Base-by-base conservation (phyloP, 2,797 vertebrate genomes). In the Phataginus tricuspis region DNA sequence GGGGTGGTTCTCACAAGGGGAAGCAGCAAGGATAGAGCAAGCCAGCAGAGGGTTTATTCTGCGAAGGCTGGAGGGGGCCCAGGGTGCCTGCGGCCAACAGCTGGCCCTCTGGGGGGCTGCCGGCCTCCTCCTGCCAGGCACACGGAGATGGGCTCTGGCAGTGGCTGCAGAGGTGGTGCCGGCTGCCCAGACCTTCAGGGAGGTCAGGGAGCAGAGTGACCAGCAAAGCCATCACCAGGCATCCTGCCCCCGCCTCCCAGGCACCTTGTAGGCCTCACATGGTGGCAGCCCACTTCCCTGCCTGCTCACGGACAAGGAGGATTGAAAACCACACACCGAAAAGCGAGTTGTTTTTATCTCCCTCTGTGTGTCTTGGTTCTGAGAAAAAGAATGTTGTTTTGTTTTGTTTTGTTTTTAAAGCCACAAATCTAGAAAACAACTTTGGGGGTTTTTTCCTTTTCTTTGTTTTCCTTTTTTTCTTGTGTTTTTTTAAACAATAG, bases 371-470 rank as follows among this genome's bases (percentile, higher is more conserved):
- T 92, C 95, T 74, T 12, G 0, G 90, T 27, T 84, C 75, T 49
- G 89, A 95, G 39, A 11, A 96, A 95, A 93, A 86, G 61, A 72
- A 59, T 7, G 29, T 79, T 57, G 57, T 66, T 79, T 55, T 31
- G 14, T 59, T 11, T 78, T 75, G 92, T 96, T 87, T 96, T 91
- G 92, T 95, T 42, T 98, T 98, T 98, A 98, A 98, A 98, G 98
- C 98, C 98, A 98, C 98, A 80, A 90, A 96, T 98, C 97, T 98
- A 97, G 98, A 98, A 95, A 98, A 98, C 97, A 27, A 96, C 95
- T 95, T 95, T 82, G 96, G 97, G 96, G 98, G 95, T 78, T 97
- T 94, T 82, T 77, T 86, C 83, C 80, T 74, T 79, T 69, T 88
- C 82, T 92, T 66, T 68, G 57, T 90, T 89, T 95, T 91, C 77